These are phyloP conservation scores for Pomacea maculata DNA, from an alignment of 1,140 invertebrate genomes.

Conservation along the genomic window DNA sequence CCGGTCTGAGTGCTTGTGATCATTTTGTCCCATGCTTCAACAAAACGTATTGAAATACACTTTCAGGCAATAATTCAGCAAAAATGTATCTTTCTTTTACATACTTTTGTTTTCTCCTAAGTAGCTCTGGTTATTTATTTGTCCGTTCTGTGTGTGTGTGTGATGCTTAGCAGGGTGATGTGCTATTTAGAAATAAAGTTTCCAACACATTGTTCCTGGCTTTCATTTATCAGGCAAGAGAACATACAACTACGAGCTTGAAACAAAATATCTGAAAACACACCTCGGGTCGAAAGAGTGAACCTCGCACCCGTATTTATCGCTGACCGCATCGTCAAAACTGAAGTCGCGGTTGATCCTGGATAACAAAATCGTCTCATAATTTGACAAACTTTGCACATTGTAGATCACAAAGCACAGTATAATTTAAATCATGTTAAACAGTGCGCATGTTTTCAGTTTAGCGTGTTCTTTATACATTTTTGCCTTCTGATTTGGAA, in stretches of 20 bases:
- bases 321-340: constrained; percentile 21
- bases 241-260: neutral
- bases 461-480: too few species aligned
- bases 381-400: neutral
- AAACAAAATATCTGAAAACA: neutral
- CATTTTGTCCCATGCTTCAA: neutral
- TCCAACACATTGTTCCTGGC: neutral
- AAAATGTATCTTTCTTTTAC: too few species aligned
- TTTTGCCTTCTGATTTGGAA: neutral
- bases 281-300: constrained; percentile 24
- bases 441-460: neutral
- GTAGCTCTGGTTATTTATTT: neutral
- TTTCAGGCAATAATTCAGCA: too few species aligned
- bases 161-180: too few species aligned
- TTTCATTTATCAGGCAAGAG: neutral
- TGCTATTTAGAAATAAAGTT: too few species aligned
- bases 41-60: too few species aligned
- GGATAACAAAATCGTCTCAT: neutral
- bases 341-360: constrained; percentile 23
- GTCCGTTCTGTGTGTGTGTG: neutral
- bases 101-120: neutral
- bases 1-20: neutral
- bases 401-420: neutral
- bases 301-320: constrained; percentile 18
- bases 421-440: neutral